Base-by-base conservation (phyloP, 1,140 invertebrate genomes). In the Brachionus calyciflorus region DNA sequence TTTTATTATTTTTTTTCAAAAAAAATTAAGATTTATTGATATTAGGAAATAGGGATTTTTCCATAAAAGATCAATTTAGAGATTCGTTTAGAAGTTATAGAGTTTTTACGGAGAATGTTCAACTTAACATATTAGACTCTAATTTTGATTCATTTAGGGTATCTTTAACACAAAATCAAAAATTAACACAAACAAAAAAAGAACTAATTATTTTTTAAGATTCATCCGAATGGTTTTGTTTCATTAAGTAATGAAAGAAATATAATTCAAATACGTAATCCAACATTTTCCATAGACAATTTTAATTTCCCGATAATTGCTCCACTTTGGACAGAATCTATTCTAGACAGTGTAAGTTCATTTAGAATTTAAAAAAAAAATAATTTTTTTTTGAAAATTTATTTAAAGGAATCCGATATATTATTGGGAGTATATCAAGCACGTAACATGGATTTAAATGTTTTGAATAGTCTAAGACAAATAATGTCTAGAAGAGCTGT, bases 271-370 rank as follows among this genome's bases (percentile, higher is more conserved):
- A n/a, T 49, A 12, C 5, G 17, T 24, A 41, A 30, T 49, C 69
- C 69, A 14, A 37, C 69, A n/a, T 49, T 49, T 37, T 73, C 69
- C 1, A 73, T 73, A 3, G 14, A 30, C 26, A 73, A 55, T 73
- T 55, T 73, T 37, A 73, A 73, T 30, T 55, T 49, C 33, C 46
- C 69, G 0, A 40, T 73, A 19, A 51, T 73, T 12, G 69, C 69
- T 37, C 69, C 69, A 17, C 28, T 73, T 12, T 73, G 69, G 69
- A n/a, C 69, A 19, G 19, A 10, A 19, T 73, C 69, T 33, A 12
- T 37, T 19, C 19, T 73, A 24, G 69, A 73, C n/a, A 1, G 4
- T 6, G 69, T 73, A 51, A 37, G 0, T 48, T 1, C 6, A 3
- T 17, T 1, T 26, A n/a, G n/a, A n/a, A 21, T 19, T 33, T 73